These are phyloP conservation scores for Catalaphyllia jardinei DNA, from an alignment of 64 coral and sea anemone genomes.

Conservation along the genomic window DNA sequence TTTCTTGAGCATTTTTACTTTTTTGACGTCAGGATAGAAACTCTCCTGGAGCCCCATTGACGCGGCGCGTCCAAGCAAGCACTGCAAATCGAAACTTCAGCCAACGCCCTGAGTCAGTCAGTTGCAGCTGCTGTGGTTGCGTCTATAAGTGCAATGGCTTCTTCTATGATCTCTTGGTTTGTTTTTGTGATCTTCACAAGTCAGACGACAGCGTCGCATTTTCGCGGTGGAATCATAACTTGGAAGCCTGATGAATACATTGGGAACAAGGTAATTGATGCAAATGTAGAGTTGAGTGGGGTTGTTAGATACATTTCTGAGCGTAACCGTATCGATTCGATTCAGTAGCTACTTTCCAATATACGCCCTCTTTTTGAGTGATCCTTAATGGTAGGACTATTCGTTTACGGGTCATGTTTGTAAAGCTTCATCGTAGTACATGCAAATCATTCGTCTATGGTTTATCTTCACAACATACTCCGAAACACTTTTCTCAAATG, in stretches of 20 bases:
- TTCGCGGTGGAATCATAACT: conserved; percentile 31
- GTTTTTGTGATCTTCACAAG: not conserved
- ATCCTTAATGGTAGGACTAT: too few relatives aligned
- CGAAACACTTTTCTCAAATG: too few relatives aligned
- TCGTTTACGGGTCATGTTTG: too few relatives aligned
- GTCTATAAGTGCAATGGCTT: not conserved
- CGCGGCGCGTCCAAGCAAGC: not conserved
- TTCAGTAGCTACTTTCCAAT: too few relatives aligned
- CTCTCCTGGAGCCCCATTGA: not conserved
- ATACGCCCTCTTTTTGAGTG: too few relatives aligned
- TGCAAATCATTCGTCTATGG: too few relatives aligned
- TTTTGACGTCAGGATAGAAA: not conserved
- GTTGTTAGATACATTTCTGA: not conserved
- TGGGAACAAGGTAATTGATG: not conserved
- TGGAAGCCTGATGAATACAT: conserved; percentile 5
- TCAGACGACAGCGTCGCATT: conserved; percentile 23
- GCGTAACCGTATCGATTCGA: too few relatives aligned
- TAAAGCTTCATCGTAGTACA: too few relatives aligned
- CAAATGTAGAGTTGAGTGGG: not conserved
- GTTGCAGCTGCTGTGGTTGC: not conserved
- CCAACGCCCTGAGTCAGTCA: not conserved
- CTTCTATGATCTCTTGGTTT: not conserved
- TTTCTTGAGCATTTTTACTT: too few relatives aligned
- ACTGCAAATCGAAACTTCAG: not conserved
- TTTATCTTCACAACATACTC: too few relatives aligned